These are phyloP conservation scores for Chlorospingus semifuscus DNA, from an alignment of 2,797 vertebrate genomes.

Conservation along the genomic window DNA sequence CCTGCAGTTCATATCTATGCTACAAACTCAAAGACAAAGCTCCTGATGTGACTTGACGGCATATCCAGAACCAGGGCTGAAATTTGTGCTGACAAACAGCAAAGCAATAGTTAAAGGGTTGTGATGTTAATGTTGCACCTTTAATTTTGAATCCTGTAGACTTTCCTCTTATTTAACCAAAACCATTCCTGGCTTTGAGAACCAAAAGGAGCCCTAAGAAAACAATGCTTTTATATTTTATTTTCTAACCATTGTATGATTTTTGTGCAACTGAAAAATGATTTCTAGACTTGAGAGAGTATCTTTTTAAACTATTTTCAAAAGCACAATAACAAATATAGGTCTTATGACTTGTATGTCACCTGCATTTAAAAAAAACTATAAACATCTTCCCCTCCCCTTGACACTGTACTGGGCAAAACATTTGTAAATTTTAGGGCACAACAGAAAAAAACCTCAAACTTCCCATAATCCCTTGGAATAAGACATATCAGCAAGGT, in stretches of 20 bases:
- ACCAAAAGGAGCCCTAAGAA: neutral
- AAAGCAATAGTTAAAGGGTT: neutral
- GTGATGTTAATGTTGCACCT: neutral
- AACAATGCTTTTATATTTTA: neutral
- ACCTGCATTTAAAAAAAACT: rapidly evolving
- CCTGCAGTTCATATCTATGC: neutral
- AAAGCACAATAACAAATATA: neutral
- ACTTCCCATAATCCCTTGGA: neutral
- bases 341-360: neutral
- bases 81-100: neutral
- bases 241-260: neutral
- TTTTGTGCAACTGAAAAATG: neutral
- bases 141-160: neutral
- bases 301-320: neutral
- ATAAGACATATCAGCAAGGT: neutral
- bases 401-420: neutral
- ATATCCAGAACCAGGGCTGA: neutral
- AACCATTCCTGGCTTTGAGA: neutral
- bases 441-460: rapidly evolving
- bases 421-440: neutral
- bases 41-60: neutral
- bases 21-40: neutral
- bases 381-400: rapidly evolving
- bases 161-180: neutral
- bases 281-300: neutral